Evolutionary conservation across 2,113 vertebrate genomes (phyloP).

Genomic region (Ceyx cyanopectus): DNA sequence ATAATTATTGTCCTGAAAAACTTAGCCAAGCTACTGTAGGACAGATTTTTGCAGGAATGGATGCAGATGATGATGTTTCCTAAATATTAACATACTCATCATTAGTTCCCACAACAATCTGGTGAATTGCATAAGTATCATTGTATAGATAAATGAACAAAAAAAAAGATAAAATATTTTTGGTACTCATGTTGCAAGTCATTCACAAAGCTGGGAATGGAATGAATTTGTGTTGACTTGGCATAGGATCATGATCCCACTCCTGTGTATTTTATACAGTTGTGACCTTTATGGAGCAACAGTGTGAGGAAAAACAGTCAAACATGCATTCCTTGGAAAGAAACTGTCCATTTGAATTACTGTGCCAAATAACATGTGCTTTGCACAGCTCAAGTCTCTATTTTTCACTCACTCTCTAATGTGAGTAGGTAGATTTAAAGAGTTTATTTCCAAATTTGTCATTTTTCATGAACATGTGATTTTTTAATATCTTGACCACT

Average conservation of each 20-base stretch:
- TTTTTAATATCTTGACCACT: background rate
- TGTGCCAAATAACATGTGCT: background rate
- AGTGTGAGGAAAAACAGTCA: background rate
- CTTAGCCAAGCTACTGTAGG: conserved; percentile 45
- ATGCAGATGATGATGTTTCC: background rate
- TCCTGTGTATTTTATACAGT: background rate
- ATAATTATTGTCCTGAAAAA: conserved; percentile 25
- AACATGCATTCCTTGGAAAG: conserved; percentile 11
- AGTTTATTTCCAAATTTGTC: background rate
- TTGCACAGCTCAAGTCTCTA: background rate
- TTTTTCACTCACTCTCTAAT: background rate
- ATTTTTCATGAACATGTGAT: background rate
- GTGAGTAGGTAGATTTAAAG: background rate
- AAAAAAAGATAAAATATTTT: background rate
- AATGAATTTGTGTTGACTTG: background rate
- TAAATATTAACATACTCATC: background rate
- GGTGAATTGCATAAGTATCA: background rate
- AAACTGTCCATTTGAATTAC: background rate
- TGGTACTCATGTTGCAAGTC: background rate
- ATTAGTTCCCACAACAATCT: background rate
- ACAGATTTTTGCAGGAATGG: background rate
- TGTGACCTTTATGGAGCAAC: conserved; percentile 30
- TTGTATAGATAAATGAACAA: background rate
- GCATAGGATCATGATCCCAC: background rate
- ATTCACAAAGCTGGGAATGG: background rate